Evolutionary conservation across 2,113 vertebrate species (phyloP).

Genomic region (Carollia perspicillata): DNA sequence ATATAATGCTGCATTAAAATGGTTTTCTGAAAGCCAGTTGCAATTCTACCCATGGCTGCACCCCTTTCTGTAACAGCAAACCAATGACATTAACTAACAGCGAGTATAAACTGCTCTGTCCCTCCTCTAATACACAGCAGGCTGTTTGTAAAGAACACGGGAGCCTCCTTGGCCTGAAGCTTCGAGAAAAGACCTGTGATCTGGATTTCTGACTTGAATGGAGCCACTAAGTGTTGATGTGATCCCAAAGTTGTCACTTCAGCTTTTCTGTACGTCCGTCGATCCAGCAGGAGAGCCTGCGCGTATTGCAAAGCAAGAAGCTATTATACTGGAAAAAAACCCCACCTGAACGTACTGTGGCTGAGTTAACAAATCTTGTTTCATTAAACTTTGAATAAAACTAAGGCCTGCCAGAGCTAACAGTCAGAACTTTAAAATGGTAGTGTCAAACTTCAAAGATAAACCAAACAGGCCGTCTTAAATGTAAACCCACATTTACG

Average conservation of each 20-base stretch:
- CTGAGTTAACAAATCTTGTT: constrained; percentile 18
- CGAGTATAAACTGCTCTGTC: neutral
- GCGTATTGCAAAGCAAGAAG: neutral
- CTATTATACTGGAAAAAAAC: neutral
- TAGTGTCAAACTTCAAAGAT: constrained; percentile 11
- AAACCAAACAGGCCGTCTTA: constrained; percentile 20
- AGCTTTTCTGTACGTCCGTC: neutral
- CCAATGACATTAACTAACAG: neutral
- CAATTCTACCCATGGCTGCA: neutral
- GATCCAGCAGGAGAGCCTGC: neutral
- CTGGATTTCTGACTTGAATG: neutral
- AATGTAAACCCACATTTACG: neutral
- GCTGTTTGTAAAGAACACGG: neutral
- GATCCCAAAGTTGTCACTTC: neutral
- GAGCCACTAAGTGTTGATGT: constrained; percentile 25
- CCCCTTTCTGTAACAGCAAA: neutral
- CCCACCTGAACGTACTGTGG: neutral
- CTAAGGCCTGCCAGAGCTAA: constrained; percentile 1
- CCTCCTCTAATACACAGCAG: neutral
- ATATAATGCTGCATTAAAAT: neutral
- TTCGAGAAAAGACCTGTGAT: neutral
- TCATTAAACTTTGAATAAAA: constrained; percentile 52
- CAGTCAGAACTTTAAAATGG: neutral
- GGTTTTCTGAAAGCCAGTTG: neutral
- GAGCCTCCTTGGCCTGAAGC: neutral